Base-by-base conservation (phyloP, 1,140 invertebrate genomes). In the Tribolium madens region DNA sequence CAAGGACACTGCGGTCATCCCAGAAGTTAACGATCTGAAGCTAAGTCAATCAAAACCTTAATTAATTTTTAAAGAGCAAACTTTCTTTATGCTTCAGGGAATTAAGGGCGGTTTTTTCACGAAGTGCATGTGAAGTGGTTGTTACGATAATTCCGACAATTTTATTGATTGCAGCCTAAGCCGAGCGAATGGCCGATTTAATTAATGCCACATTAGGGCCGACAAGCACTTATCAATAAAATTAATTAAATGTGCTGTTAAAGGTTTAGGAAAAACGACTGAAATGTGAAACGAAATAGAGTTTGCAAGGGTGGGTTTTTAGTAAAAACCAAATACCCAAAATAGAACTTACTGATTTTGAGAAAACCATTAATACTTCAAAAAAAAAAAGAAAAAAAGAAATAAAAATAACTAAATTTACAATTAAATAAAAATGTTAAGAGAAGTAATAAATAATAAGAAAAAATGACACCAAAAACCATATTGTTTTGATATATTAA, bases 131-230 rank as follows among this genome's bases (percentile, higher is more conserved):
- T 69, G 31, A 48, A 71, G 36, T 69, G 31, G 31, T 71, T 71
- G 21, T 71, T 71, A 48, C 36, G 47, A 46, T 50, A 17, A 47
- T 47, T 71, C 69, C 33, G 42, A 71, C 69, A 48, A 12, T 26
- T 60, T 53, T 71, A 73, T 73, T 73, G 70, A 73, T 73, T 73
- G 14, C 21, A 26, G 48, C 14, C n/a, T 5, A 17, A 9, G 46
- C 26, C 6, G 14, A 21, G 13, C 10, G 31, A 52, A 26, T 52
- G 33, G 14, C 14, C 15, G 10, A 64, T 75, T 75, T 75, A 75
- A 75, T 75, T 75, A 75, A 75, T 75, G 21, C 10, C 53, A 64
- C 73, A 60, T 75, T 75, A 64, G 31, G 15, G 57, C n/a, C 3
- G 73, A 17, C 21, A 26, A 26, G 50, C 50, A 60, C n/a, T 60